Base-by-base conservation (phyloP, 1,140 invertebrate species). In the Cydia fagiglandana region DNA sequence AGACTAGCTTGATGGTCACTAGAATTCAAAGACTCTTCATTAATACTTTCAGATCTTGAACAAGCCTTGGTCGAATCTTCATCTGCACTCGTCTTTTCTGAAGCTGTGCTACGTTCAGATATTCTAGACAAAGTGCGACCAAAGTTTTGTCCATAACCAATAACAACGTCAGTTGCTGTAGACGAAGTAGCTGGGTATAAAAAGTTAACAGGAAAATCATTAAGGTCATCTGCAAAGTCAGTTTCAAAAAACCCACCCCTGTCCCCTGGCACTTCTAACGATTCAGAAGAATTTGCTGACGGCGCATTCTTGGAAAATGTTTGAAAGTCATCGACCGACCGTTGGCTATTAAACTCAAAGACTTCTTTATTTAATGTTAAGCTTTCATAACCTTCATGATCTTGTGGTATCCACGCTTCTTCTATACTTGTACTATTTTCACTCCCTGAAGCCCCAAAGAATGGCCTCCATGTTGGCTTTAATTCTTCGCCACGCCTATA, bases 31-130 rank as follows among this genome's bases (percentile, higher is more conserved):
- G 96, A 97, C 85, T 97, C 96, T 84, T 97, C 97, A 80, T 97
- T 96, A 73, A 97, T 94, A 88, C 96, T 97, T 61, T 97, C 96
- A 6, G 96, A 97, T 73, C 96, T 94, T 4, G 95, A 95, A 45
- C 96, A 96, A 1, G 96, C 96, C 91, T 97, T 97, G 38, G 96
- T 97, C 0, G 97, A 96, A 89, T 97, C 97, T 84, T 97, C 97
- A 78, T 97, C 95, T 79, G 96, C 95, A 84, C 96, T 96, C 2
- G 95, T 94, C 84, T 94, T 94, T 83, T 97, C 97, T 1, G 97
- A 98, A 15, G 97, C 96, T 9, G 97, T 97, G 77, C 97, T 97
- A 28, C 97, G 93, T 91, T 98, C 97, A 3, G 96, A 97, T 83
- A 98, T 98, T 73, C 97, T 93, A 1, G 97, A 97, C 20, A 98